These are phyloP conservation scores for Cabera pusaria DNA, from an alignment of 2,888 invertebrate genomes.

Conservation along the genomic window DNA sequence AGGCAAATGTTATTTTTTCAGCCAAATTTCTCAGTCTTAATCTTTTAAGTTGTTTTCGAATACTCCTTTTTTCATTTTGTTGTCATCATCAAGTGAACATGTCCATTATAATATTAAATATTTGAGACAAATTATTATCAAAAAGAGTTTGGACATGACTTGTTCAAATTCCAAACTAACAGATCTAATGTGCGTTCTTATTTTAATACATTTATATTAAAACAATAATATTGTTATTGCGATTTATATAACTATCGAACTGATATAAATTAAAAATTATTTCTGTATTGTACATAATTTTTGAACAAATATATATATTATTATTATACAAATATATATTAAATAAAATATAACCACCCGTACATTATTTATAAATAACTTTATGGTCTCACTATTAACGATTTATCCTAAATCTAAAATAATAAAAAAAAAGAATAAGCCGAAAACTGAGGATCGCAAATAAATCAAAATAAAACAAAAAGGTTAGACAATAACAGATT, in stretches of 20 bases:
- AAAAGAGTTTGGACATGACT: conserved; percentile 37
- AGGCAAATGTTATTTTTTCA: conserved; percentile 54
- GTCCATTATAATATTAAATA: conserved; percentile 42
- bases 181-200: conserved; percentile 48
- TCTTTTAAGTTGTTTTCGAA: conserved; percentile 67
- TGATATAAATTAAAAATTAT: conserved; percentile 9
- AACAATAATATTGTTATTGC: conserved; percentile 30
- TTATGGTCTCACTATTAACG: conserved; percentile 71
- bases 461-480: conserved; percentile 72
- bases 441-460: conserved; percentile 40
- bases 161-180: conserved; percentile 33
- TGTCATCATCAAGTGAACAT: conserved; percentile 43
- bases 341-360: conserved; percentile 79
- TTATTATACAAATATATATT: conserved; percentile 41
- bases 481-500: conserved; percentile 80
- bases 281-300: conserved; percentile 14
- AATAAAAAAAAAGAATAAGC: conserved; percentile 33
- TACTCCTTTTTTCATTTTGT: conserved; percentile 41
- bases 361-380: conserved; percentile 54
- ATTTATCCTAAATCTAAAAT: conserved; percentile 42
- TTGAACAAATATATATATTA: conserved; percentile 14
- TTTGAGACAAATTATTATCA: conserved; percentile 8
- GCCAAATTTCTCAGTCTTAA: conserved; percentile 80
- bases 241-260: conserved; percentile 17
- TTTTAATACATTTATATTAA: conserved; percentile 32